A percentile compares a stretch with the other conserved stretches of the same genome.
Conservation (phyloP, 2,113 vertebrate species). For the Gobius niger region DNA sequence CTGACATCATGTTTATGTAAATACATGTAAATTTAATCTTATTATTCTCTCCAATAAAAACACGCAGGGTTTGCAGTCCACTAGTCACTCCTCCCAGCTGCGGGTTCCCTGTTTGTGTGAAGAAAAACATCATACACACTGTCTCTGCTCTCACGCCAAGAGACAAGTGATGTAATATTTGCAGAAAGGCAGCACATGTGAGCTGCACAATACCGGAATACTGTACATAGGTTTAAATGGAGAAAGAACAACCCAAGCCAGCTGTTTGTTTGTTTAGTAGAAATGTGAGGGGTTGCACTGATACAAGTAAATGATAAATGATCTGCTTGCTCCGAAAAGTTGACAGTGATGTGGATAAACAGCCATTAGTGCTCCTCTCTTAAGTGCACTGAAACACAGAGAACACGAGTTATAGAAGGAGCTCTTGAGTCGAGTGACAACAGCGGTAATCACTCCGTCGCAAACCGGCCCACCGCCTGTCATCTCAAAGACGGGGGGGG, state of each 20-base stretch:
- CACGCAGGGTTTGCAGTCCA: background rate
- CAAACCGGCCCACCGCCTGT: background rate
- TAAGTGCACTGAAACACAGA: background rate
- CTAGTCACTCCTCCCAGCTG: background rate
- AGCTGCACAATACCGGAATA: background rate
- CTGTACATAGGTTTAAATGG: too few relatives aligned
- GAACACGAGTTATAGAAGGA: background rate
- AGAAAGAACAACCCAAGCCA: too few relatives aligned
- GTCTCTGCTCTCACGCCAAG: background rate
- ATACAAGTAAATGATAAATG: background rate
- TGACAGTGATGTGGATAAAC: slow-evolving; percentile 7
- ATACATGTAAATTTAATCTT: slow-evolving; percentile 33
- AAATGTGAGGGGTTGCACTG: background rate
- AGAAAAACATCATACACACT: background rate
- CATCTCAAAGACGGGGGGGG: slow-evolving; percentile 8
- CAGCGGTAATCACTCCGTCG: slow-evolving; percentile 9
- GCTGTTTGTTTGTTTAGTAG: background rate
- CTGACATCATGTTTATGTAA: slow-evolving; percentile 25
- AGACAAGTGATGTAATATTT: slow-evolving; percentile 4
- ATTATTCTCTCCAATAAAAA: slow-evolving; percentile 26
- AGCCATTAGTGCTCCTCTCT: background rate
- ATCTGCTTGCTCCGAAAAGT: background rate
- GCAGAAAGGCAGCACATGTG: background rate
- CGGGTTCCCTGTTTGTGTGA: background rate
- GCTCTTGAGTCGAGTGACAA: background rate